A percentile compares a stretch with the other conserved stretches of the same genome.
phyloP scores from a whole-genome alignment of 2,888 invertebrate species.

The Catocala sponsa region DNA sequence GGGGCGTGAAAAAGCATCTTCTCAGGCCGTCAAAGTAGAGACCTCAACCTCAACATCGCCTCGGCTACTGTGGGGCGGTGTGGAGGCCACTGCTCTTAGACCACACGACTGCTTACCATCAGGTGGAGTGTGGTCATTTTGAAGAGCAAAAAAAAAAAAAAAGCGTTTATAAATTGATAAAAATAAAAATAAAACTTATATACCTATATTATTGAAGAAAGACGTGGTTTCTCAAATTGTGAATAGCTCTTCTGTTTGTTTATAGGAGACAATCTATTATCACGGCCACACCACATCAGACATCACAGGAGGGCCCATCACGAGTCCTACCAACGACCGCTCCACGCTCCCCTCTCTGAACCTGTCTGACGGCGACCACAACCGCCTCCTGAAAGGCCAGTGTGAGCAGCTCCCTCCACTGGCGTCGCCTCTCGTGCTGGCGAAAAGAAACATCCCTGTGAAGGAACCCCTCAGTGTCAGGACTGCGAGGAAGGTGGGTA shows the following conservation, averaged over 20 bases:
- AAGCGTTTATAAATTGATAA: no score
- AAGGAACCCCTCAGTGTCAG: conserved; percentile 70
- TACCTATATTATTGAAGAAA: no score
- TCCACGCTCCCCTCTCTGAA: conserved; percentile 79
- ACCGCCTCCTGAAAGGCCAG: conserved; percentile 71
- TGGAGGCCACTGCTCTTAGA: no score
- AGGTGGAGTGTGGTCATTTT: no score
- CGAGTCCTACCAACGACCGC: conserved; percentile 75
- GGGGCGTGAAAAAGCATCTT: no score
- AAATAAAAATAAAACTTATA: no score
- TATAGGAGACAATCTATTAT: conserved; percentile 83
- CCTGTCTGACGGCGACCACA: conserved; percentile 73
- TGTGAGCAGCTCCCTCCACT: conserved; percentile 81
- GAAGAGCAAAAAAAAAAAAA: no score
- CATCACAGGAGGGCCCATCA: conserved; percentile 71
- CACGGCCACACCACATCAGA: conserved; percentile 82
- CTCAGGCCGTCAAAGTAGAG: no score
- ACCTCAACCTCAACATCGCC: no score
- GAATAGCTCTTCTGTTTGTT: not conserved
- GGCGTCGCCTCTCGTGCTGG: conserved; percentile 78
- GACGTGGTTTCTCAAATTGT: no score
- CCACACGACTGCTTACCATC: no score
- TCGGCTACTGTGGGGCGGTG: no score
- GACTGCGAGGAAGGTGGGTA: conserved; percentile 68
- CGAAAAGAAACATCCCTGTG: conserved; percentile 64